phyloP scores from a whole-genome alignment of 1,140 invertebrate species.

The Caenorhabditis tropicalis region DNA sequence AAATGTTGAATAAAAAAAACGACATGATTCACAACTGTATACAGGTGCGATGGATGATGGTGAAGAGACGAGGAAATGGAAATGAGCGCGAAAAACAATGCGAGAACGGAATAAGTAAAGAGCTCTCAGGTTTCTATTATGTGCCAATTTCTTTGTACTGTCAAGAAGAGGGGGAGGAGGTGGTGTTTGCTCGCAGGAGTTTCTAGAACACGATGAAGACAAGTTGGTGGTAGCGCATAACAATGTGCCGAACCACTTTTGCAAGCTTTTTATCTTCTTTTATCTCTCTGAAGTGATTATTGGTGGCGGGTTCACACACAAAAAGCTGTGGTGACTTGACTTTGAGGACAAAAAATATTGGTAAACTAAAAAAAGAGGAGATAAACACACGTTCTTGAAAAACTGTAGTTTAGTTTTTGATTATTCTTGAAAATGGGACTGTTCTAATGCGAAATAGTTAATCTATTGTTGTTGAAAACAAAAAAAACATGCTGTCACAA shows the following conservation, averaged over 20 bases:
- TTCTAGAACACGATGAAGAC: constrained; percentile 19
- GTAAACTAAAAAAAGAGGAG: too few species aligned
- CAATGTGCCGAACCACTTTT: constrained; percentile 24
- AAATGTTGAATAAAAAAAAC: constrained; percentile 32
- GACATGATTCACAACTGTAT: constrained; percentile 33
- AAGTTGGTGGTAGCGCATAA: constrained; percentile 39
- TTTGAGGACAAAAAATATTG: too few species aligned
- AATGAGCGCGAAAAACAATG: constrained; percentile 30
- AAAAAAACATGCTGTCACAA: too few species aligned
- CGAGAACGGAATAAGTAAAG: neutral
- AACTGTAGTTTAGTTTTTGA: too few species aligned
- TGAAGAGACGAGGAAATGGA: neutral
- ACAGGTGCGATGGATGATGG: neutral
- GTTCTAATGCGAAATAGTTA: too few species aligned
- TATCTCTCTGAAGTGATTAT: neutral
- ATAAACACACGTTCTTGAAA: too few species aligned
- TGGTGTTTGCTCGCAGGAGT: constrained; percentile 20
- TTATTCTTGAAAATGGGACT: too few species aligned
- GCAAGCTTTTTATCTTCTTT: constrained; percentile 34
- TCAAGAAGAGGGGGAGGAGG: constrained; percentile 8
- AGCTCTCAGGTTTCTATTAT: constrained; percentile 45
- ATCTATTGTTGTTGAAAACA: too few species aligned
- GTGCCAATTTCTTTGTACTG: constrained; percentile 42
- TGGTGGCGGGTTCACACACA: neutral
- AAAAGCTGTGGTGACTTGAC: neutral